Evolutionary conservation across 2,797 vertebrate genomes (phyloP).

Genomic region (Glyptemys insculpta): DNA sequence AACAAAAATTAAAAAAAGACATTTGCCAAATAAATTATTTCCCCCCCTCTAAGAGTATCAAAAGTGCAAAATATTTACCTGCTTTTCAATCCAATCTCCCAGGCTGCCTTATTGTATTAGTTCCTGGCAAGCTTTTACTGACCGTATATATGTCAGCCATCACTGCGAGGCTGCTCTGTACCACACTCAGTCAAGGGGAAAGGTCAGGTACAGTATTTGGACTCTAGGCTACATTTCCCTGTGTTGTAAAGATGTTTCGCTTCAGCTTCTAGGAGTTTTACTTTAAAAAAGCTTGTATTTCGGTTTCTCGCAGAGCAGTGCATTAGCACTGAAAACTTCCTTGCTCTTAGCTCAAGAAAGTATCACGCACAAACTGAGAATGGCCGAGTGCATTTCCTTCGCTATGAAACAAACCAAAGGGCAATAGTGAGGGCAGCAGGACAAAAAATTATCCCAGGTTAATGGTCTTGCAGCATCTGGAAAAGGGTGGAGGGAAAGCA

Average conservation of each 20-base stretch:
- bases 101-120: neutral
- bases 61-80: conserved; percentile 84
- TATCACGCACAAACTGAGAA: rapidly evolving
- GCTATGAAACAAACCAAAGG: rapidly evolving
- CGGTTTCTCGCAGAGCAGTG: neutral
- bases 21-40: conserved; percentile 85
- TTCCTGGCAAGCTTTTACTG: neutral
- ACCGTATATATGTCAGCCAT: neutral
- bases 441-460: rapidly evolving
- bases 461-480: rapidly evolving
- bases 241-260: neutral
- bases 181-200: neutral
- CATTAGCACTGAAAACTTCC: neutral
- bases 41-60: conserved; percentile 73
- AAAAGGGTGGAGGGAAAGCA: neutral
- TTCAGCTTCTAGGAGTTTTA: neutral
- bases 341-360: conserved; percentile 18
- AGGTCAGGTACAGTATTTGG: neutral
- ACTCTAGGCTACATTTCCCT: neutral
- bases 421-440: rapidly evolving
- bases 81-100: conserved; percentile 63
- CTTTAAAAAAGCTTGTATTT: neutral
- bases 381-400: rapidly evolving
- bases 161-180: neutral
- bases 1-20: conserved; percentile 52